Evolutionary conservation across 1,140 invertebrate genomes (phyloP).

Genomic region (Aphaenogaster rudis): DNA sequence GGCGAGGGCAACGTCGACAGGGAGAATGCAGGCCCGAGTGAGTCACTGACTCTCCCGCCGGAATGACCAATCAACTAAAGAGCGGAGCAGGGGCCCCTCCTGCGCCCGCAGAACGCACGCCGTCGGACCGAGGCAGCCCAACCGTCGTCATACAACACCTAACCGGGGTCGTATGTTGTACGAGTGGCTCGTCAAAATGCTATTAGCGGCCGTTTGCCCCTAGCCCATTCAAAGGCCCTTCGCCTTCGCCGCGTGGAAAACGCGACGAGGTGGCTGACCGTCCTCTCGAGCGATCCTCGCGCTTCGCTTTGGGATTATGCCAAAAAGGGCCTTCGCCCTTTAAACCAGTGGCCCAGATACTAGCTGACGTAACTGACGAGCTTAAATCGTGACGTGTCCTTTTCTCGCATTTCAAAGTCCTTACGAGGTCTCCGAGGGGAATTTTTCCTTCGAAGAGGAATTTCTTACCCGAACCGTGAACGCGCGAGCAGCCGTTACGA

Average conservation of each 20-base stretch:
- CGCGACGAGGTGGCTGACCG: slow-evolving; percentile 51
- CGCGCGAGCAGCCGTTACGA: not conserved
- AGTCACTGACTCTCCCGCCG: slow-evolving; percentile 81
- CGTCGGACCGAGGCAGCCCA: not conserved
- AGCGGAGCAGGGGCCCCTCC: slow-evolving; percentile 62
- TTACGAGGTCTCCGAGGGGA: not conserved
- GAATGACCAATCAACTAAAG: slow-evolving; percentile 84
- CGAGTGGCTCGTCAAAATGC: slow-evolving; percentile 71
- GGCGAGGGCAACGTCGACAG: slow-evolving; percentile 67
- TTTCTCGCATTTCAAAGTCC: not conserved
- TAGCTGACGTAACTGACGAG: slow-evolving; percentile 21
- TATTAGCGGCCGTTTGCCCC: slow-evolving; percentile 71
- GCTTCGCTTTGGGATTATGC: slow-evolving; percentile 2
- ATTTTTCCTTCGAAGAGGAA: not conserved
- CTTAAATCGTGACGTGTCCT: not conserved
- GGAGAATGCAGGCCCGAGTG: slow-evolving; percentile 80
- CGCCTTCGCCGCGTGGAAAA: slow-evolving; percentile 51
- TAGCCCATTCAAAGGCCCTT: slow-evolving; percentile 59
- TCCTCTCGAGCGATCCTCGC: not conserved
- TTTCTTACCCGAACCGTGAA: not conserved
- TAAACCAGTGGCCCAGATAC: slow-evolving; percentile 47
- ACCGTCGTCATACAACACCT: slow-evolving; percentile 23
- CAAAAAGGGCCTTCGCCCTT: slow-evolving; percentile 16
- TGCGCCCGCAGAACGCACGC: slow-evolving; percentile 75
- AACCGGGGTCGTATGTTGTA: slow-evolving; percentile 9